phyloP scores from a whole-genome alignment of 1,140 invertebrate genomes.

The Pseudobourletiella spinata region DNA sequence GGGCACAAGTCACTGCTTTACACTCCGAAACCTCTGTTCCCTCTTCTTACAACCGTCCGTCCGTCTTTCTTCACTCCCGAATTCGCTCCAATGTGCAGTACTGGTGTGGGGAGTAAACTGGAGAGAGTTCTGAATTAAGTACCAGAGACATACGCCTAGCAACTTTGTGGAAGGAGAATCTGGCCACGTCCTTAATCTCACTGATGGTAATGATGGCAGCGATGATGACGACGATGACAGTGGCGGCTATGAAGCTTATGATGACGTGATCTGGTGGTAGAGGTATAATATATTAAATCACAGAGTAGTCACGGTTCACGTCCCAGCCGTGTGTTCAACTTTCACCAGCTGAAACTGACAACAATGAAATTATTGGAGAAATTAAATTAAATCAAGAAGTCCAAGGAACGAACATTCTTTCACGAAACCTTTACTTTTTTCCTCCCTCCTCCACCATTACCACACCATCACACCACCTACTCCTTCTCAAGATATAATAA shows the following conservation, averaged over 20 bases:
- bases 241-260: background rate
- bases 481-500: no score
- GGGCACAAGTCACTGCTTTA: background rate
- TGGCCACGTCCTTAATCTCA: no score
- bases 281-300: background rate
- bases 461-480: no score
- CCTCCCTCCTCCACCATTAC: no score
- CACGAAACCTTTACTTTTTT: no score
- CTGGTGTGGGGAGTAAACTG: background rate
- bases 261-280: background rate
- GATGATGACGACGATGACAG: background rate
- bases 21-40: background rate
- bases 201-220: background rate
- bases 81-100: background rate
- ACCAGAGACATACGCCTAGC: no score
- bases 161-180: no score
- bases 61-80: background rate
- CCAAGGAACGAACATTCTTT: no score
- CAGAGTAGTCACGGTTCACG: background rate
- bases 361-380: background rate
- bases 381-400: background rate
- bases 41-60: background rate
- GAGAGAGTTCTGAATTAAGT: no score
- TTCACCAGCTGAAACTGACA: slow-evolving; percentile 5
- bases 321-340: background rate